A percentile compares a stretch with the other conserved stretches of the same genome.
phyloP scores from a whole-genome alignment of 2,888 invertebrate species.

The Hydriomena furcata region DNA sequence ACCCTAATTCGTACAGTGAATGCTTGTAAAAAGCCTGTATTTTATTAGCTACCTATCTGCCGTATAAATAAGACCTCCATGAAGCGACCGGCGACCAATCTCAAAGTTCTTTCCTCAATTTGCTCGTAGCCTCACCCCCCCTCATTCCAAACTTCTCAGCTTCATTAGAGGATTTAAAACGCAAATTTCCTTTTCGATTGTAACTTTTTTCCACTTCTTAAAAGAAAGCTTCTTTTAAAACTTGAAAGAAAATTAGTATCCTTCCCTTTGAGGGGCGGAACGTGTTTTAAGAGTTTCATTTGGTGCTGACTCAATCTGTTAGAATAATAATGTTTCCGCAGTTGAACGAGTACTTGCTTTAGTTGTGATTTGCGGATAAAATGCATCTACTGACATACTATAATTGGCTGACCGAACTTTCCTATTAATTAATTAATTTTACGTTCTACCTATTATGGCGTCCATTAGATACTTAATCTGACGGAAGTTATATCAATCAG shows the following conservation, averaged over 20 bases:
- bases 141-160: constrained; percentile 81
- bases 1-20: too few species aligned
- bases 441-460: too few species aligned
- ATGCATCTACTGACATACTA: too few species aligned
- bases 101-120: constrained; percentile 72
- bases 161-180: constrained; percentile 84
- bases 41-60: too few species aligned
- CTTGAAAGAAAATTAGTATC: constrained; percentile 80
- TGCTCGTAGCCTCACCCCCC: constrained; percentile 78
- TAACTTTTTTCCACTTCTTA: constrained; percentile 82
- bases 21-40: too few species aligned
- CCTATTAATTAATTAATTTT: too few species aligned
- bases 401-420: too few species aligned
- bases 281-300: constrained; percentile 76
- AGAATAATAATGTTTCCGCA: constrained; percentile 68
- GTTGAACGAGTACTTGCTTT: constrained; percentile 38
- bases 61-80: too few species aligned
- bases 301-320: constrained; percentile 72
- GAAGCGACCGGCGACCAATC: constrained; percentile 33
- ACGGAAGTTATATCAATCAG: too few species aligned
- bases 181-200: constrained; percentile 83
- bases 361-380: not conserved
- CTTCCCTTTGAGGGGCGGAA: constrained; percentile 76
- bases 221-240: constrained; percentile 81
- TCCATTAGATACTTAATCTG: too few species aligned